Evolutionary conservation across 1,140 invertebrate species (phyloP), one percentile per base, ranked within the genome.

Genomic region (Prorops nasuta): DNA sequence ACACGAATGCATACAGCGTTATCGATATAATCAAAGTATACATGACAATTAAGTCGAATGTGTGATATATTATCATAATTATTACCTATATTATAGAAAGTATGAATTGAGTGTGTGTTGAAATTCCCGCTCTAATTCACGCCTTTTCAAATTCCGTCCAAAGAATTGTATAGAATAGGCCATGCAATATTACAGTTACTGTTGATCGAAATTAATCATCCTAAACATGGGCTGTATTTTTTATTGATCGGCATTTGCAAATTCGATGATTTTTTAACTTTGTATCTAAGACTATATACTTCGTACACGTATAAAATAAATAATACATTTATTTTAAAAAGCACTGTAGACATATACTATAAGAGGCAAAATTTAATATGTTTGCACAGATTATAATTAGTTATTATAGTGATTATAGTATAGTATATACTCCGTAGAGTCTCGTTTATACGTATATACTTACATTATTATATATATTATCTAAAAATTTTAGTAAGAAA

Each of bases 111-210:
- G n/a, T n/a, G 47, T 50, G 55, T 46, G 51, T 54, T 43, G 28
- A 49, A 43, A 45, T 44, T 10, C 37, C 36, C 45, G 42, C 37
- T 54, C 42, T 44, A 36, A 50, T 54, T 54, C 39, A 37, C 21
- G 32, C 51, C 51, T 46, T 44, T 21, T 42, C 44, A 47, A 22
- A 54, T 6, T 50, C 51, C 55, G 55, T 57, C 55, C 54, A 44
- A 53, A 38, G 20, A 40, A 10, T 15, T 54, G 24, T 10, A 28
- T 4, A 6, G 24, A 6, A 28, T 28, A 28, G 24, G 10, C 4
- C 10, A 28, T 10, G 24, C 10, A 28, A 4, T 28, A 6, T 28
- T 6, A 10, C 10, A 4, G 24, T 28, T 28, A 6, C 4, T 6
- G 24, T 28, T 28, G 24, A n/a, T n/a, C n/a, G n/a, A n/a, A n/a